These are phyloP conservation scores for Timema podura DNA, from an alignment of 2,888 invertebrate species.

Conservation along the genomic window DNA sequence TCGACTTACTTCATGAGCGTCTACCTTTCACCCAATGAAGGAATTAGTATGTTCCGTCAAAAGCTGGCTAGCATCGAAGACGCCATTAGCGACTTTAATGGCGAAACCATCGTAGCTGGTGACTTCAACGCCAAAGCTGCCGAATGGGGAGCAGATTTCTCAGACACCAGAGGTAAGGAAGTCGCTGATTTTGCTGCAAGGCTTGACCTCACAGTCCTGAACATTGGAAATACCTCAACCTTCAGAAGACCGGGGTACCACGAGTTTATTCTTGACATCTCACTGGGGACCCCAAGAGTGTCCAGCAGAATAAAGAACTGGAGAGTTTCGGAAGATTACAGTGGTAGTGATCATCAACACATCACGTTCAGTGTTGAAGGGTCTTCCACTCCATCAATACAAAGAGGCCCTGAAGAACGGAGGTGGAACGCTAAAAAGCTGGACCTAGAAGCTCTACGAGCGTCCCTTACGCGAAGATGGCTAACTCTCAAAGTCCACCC, in stretches of 20 bases:
- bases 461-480: too few species aligned
- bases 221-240: background rate
- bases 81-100: background rate
- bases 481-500: too few species aligned
- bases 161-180: background rate
- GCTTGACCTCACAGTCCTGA: background rate
- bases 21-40: background rate
- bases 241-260: background rate
- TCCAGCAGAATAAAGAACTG: too few species aligned
- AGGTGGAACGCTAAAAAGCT: too few species aligned
- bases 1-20: background rate
- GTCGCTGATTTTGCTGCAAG: background rate
- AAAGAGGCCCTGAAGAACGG: too few species aligned
- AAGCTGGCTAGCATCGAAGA: constrained; percentile 1
- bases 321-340: background rate
- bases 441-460: too few species aligned
- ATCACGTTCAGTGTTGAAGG: too few species aligned
- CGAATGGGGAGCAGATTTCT: background rate
- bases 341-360: constrained; percentile 2
- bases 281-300: too few species aligned
- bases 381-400: too few species aligned
- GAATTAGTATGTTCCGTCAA: background rate
- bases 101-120: background rate
- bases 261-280: too few species aligned
- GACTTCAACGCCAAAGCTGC: too few species aligned